Conservation (phyloP, 1,140 invertebrate species). For the Drosophila equinoxialis region DNA sequence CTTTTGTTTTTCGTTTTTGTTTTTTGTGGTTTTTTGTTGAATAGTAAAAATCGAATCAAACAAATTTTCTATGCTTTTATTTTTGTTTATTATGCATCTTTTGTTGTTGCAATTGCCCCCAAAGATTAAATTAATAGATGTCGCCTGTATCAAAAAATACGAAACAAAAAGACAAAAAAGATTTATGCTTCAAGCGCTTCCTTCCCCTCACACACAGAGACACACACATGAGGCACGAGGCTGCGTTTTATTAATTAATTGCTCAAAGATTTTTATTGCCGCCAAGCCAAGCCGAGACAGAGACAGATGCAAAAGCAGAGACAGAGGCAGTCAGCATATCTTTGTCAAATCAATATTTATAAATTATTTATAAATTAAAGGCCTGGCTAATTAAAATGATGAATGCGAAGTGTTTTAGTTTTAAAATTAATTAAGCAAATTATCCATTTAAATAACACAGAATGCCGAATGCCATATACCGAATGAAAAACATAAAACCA, state of each 20-base stretch:
- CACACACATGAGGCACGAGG: conserved; percentile 15
- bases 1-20: conserved; percentile 48
- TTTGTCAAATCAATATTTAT: conserved; percentile 64
- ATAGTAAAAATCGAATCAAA: conserved; percentile 29
- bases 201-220: conserved; percentile 19
- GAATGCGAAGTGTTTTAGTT: conserved; percentile 65
- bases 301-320: neutral
- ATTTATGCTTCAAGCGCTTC: conserved; percentile 57
- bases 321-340: conserved; percentile 30
- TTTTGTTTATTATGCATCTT: conserved; percentile 22
- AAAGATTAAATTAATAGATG: conserved; percentile 64
- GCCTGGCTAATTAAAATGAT: conserved; percentile 69
- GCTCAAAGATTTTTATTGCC: conserved; percentile 56
- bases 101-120: conserved; percentile 45
- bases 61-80: conserved; percentile 43
- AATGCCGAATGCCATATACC: conserved; percentile 28
- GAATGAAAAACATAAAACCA: neutral
- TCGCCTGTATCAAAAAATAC: conserved; percentile 44
- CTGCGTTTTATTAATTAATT: conserved; percentile 62
- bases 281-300: conserved; percentile 12
- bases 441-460: conserved; percentile 62
- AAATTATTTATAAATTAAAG: conserved; percentile 75
- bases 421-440: conserved; percentile 64
- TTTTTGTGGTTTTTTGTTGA: neutral
- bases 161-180: conserved; percentile 39